Base-by-base conservation (phyloP, 2,113 vertebrate species). In the Rafetus swinhoei region DNA sequence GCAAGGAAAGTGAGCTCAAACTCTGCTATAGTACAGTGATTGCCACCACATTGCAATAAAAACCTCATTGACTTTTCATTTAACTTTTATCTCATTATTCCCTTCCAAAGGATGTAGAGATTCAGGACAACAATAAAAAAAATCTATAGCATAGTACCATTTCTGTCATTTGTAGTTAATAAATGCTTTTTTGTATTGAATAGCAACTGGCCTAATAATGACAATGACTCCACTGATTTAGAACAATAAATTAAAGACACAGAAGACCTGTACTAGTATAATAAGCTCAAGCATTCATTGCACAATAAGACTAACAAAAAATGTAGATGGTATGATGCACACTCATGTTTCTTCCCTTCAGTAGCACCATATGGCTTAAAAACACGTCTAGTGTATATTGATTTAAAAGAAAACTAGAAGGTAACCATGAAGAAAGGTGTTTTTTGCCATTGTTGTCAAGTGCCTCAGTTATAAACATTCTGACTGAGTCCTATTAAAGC, bases 111-210 rank as follows among this genome's bases (percentile, higher is more conserved):
- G 81, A 97, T 97, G 92, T 95, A 94, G 79, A 92, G 87, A 94
- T 93, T 96, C 93, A 96, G 85, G 82, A 83, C 96, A 92, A 92
- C 92, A 97, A 97, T 95, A 97, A 97, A 98, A 97, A 95, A 97
- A 98, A 98, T 93, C 94, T 89, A 95, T 97, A 96, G 79, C 39
- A 25, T 85, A 92, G 87, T 92, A 93, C 88, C 94, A 92, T 97
- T 97, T 96, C 96, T 98, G 94, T 96, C 95, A 97, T 97, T 97
- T 96, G 96, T 93, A 97, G 93, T 91, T 98, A 97, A 97, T 97
- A 93, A 97, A 95, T 96, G 90, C 92, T 95, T 97, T 97, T 97
- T 84, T 95, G 94, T 97, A 97, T 97, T 93, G 92, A 97, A 94
- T 92, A 96, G 95, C 86, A 97, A 96, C 88, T 80, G 83, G 77